Evolutionary conservation across 2,797 vertebrate species (phyloP), one percentile per base, ranked within the genome.

Genomic region (Craterocephalus amniculus): DNA sequence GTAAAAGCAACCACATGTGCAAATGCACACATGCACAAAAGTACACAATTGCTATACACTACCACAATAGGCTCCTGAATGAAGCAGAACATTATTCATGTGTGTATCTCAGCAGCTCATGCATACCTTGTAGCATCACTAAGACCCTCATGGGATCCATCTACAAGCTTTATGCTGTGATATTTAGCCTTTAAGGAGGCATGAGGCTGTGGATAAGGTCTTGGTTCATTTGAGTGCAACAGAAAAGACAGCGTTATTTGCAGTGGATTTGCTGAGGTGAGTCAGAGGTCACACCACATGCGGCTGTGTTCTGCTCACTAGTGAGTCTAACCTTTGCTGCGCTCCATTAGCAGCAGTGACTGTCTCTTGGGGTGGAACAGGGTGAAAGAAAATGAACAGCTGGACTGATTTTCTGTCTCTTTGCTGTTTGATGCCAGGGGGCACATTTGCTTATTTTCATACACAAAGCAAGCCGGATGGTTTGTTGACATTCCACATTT

Each of bases 271-370:
- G 81, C 57, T 0, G 72, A 89, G 87, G 85, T 88, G 78, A 89
- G 87, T 87, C 82, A 79, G 86, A 85, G 88, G 83, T 90, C 74
- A 68, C 55, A 62, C 48, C 56, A 27, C 74, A 74, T 80, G 76
- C 49, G 81, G 67, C 48, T 64, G 74, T 55, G 67, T 60, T 72
- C 67, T 38, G 56, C 80, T 83, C 83, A 61, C 67, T 66, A 75
- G 80, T 85, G 78, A 84, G 74, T 82, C 76, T 87, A 87, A 87
- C 91, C 88, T 91, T 88, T 88, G 79, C 83, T 66, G 66, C 43
- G 72, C 86, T 88, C 78, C 73, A 90, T 89, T 88, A 91, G 76
- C 66, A 56, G 64, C 76, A 61, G 56, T 29, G 55, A 40, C 54
- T 8, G 67, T 79, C 83, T 85, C 81, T 48, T n/a, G 54, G 70